These are phyloP conservation scores for Eupithecia abbreviata DNA, from an alignment of 2,888 invertebrate genomes.

Conservation along the genomic window DNA sequence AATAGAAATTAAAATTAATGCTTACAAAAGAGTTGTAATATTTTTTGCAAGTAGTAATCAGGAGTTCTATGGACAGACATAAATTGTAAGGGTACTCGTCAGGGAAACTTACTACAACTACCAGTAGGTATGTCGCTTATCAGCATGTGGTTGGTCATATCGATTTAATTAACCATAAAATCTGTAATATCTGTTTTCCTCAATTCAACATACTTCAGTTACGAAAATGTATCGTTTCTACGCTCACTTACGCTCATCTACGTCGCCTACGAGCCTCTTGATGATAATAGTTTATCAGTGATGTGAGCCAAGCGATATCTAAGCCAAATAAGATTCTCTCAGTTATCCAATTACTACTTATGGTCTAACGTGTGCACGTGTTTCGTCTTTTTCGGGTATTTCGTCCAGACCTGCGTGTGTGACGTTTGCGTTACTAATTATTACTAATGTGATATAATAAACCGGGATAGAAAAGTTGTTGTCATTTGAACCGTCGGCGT, in stretches of 20 bases:
- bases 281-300: conserved; percentile 51
- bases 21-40: neutral
- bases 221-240: conserved; percentile 15
- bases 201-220: conserved; percentile 19
- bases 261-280: conserved; percentile 35
- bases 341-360: conserved; percentile 51
- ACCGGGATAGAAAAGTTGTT: conserved; percentile 71
- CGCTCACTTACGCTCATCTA: conserved; percentile 11
- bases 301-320: conserved; percentile 51
- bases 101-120: neutral
- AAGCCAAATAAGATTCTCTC: conserved; percentile 53
- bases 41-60: neutral
- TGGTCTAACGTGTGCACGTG: conserved; percentile 39
- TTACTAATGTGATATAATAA: conserved; percentile 55
- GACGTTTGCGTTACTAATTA: conserved; percentile 20
- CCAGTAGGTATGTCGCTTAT: neutral
- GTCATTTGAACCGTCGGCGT: conserved; percentile 76
- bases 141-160: neutral
- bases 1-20: neutral
- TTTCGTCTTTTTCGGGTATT: conserved; percentile 9
- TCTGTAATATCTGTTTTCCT: conserved; percentile 52
- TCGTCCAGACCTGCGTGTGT: conserved; percentile 17
- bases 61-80: neutral
- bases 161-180: conserved; percentile 37
- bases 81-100: neutral